Conservation (phyloP, 2,797 vertebrate genomes). For the Perdix hodgsoniae region DNA sequence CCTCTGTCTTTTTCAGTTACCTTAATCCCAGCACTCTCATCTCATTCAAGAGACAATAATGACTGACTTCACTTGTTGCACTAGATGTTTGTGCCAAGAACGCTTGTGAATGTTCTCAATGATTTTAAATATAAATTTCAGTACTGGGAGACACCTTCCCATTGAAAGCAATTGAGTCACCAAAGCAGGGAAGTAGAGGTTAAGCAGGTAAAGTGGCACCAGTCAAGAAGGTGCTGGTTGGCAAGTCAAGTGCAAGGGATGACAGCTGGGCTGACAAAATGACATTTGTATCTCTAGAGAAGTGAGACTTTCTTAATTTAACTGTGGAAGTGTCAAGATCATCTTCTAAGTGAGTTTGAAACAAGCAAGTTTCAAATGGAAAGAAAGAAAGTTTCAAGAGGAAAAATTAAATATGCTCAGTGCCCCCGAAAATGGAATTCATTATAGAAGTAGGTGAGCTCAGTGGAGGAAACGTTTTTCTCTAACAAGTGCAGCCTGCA, state of each 20-base stretch:
- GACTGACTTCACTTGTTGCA: constrained; percentile 1
- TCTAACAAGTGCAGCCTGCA: not conserved
- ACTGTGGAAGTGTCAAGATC: constrained; percentile 58
- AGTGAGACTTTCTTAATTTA: constrained; percentile 69
- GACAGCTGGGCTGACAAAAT: constrained; percentile 65
- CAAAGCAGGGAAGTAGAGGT: not conserved
- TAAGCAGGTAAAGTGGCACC: constrained; percentile 28
- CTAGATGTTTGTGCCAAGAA: not conserved
- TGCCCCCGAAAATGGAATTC: not conserved
- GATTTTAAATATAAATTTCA: constrained; percentile 1
- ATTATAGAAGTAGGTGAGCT: not conserved
- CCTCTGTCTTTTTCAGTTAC: constrained; percentile 18
- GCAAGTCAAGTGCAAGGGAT: constrained; percentile 38
- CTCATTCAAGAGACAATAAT: constrained; percentile 8
- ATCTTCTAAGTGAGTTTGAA: constrained; percentile 51
- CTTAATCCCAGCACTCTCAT: not conserved
- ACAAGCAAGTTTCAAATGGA: constrained; percentile 27
- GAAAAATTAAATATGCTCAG: constrained; percentile 2
- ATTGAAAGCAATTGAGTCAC: constrained; percentile 5
- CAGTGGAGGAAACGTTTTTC: not conserved
- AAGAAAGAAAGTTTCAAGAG: constrained; percentile 23
- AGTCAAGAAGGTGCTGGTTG: constrained; percentile 32
- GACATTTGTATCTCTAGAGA: constrained; percentile 64
- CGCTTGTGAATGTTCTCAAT: not conserved
- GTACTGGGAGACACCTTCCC: not conserved